A percentile compares a stretch with the other conserved stretches of the same genome.
These are phyloP conservation scores for Esperia sulphurella DNA, from an alignment of 2,888 invertebrate genomes.

Conservation along the genomic window DNA sequence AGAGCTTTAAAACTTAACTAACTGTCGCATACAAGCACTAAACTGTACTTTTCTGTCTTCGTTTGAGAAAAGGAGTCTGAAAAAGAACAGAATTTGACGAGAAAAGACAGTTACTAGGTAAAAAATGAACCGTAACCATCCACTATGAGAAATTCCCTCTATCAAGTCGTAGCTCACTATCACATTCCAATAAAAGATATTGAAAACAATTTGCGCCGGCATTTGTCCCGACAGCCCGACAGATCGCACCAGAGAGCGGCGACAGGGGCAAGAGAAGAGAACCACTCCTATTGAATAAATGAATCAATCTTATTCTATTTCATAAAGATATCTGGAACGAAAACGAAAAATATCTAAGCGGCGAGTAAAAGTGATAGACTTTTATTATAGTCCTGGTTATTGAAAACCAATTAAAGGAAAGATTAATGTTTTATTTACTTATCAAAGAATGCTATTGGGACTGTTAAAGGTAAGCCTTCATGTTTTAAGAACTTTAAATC, in stretches of 20 bases:
- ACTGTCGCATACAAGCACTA: neutral
- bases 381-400: too few relatives aligned
- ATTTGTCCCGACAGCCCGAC: constrained; percentile 28
- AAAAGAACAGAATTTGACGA: neutral
- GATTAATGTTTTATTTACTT: too few relatives aligned
- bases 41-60: neutral
- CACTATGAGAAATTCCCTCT: constrained; percentile 28
- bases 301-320: constrained; percentile 1
- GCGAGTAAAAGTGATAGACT: too few relatives aligned
- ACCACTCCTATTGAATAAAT: neutral
- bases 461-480: too few relatives aligned
- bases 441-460: too few relatives aligned
- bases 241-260: neutral
- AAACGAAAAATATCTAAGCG: too few relatives aligned
- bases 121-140: constrained; percentile 10
- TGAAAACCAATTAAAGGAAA: too few relatives aligned
- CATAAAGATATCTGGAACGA: neutral
- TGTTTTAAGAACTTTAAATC: too few relatives aligned
- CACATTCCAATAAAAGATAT: constrained; percentile 44
- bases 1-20: neutral
- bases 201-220: constrained; percentile 44
- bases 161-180: constrained; percentile 35
- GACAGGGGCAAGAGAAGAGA: neutral
- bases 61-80: neutral
- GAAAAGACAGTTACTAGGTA: constrained; percentile 1